phyloP scores from a whole-genome alignment of 2,113 vertebrate species.

The Silurus asotus region DNA sequence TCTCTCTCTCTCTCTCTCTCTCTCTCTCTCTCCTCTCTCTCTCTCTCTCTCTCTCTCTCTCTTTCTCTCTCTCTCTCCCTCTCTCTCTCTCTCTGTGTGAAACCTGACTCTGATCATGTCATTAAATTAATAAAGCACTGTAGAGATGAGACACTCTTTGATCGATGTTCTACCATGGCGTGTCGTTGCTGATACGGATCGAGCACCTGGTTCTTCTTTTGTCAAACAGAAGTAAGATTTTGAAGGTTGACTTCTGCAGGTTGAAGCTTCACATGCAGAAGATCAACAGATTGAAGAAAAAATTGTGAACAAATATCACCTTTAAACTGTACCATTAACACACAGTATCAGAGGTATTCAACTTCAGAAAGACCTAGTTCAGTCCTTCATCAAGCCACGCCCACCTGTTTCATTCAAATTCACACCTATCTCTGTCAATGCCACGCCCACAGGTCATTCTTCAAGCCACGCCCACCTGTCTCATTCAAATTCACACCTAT shows the following conservation, averaged over 20 bases:
- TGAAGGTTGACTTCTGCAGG: neutral
- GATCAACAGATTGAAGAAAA: neutral
- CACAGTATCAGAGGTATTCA: neutral
- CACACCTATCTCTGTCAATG: neutral
- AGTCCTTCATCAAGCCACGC: neutral
- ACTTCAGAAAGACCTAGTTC: neutral
- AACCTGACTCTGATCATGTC: neutral
- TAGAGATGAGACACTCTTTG: neutral
- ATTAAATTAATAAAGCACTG: neutral
- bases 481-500: neutral
- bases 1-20: too few relatives aligned
- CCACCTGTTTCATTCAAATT: neutral
- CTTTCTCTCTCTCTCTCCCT: neutral
- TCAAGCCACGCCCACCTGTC: neutral
- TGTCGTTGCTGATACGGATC: slow-evolving; percentile 3
- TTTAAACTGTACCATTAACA: neutral
- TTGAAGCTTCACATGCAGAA: neutral
- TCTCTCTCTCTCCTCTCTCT: too few relatives aligned
- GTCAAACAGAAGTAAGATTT: neutral
- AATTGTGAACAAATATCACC: neutral
- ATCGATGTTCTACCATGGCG: neutral
- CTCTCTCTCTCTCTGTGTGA: neutral
- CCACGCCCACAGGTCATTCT: neutral
- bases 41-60: neutral
- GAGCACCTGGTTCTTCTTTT: neutral